Evolutionary conservation across 2,797 vertebrate genomes (phyloP).

Genomic region (Neostethus bicornis): DNA sequence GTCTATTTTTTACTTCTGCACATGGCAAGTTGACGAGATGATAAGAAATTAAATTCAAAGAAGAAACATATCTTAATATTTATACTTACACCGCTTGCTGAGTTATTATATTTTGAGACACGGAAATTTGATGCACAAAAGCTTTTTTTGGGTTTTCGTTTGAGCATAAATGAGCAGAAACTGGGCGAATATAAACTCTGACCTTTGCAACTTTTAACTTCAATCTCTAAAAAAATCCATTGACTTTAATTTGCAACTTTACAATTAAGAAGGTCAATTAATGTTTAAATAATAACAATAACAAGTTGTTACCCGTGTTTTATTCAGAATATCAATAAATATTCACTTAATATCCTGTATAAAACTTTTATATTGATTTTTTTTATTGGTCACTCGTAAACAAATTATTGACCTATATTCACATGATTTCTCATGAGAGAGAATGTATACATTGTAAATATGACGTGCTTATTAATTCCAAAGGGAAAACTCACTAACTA

Average conservation of each 20-base stretch:
- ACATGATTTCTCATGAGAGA: too few species aligned
- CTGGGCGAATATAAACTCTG: constrained; percentile 5
- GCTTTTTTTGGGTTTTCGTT: not conserved
- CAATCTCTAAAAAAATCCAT: not conserved
- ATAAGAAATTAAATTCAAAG: constrained; percentile 4
- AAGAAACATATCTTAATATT: constrained; percentile 4
- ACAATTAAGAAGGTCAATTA: not conserved
- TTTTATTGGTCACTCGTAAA: too few species aligned
- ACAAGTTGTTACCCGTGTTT: constrained; percentile 4
- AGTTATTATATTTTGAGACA: too few species aligned
- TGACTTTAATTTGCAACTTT: not conserved
- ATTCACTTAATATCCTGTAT: too few species aligned
- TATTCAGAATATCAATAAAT: constrained; percentile 1
- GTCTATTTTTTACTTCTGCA: not conserved
- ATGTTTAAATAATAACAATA: constrained; percentile 20
- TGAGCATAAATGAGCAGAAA: not conserved
- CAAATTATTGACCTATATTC: too few species aligned
- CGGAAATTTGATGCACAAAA: too few species aligned
- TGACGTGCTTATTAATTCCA: too few species aligned
- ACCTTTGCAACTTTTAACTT: constrained; percentile 1
- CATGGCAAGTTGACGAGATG: constrained; percentile 1
- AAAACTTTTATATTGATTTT: too few species aligned
- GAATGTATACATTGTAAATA: too few species aligned
- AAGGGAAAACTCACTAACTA: too few species aligned
- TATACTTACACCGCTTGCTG: not conserved